Evolutionary conservation across 2,797 vertebrate species (phyloP).

Genomic region (Hippocampus kuda): DNA sequence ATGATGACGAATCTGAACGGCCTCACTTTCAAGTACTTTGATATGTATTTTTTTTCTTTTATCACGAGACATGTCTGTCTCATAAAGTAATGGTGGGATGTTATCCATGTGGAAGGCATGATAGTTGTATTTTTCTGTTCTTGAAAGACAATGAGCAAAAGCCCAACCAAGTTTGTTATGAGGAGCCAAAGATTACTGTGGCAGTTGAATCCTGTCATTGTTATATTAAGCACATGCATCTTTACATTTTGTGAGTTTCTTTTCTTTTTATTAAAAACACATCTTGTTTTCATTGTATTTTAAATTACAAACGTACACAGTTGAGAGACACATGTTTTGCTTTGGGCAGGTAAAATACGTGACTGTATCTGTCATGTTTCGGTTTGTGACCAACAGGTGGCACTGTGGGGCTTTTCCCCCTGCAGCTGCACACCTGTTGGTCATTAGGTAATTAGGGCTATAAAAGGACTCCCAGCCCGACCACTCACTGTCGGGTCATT

Average conservation of each 20-base stretch:
- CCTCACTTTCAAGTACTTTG: slow-evolving; percentile 25
- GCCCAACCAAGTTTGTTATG: neutral
- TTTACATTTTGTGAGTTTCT: neutral
- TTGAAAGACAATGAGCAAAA: neutral
- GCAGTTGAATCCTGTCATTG: neutral
- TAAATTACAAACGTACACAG: neutral
- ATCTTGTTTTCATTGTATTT: too few species aligned
- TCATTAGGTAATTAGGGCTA: too few species aligned
- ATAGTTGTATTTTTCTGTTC: slow-evolving; percentile 1
- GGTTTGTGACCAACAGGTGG: too few species aligned
- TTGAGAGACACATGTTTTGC: too few species aligned
- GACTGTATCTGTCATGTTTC: too few species aligned
- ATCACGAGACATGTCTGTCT: neutral
- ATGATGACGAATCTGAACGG: slow-evolving; percentile 40
- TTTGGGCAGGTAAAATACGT: too few species aligned
- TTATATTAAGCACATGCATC: neutral
- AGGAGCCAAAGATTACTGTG: slow-evolving; percentile 3
- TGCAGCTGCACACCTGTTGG: too few species aligned
- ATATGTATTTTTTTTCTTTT: neutral
- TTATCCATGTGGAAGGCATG: neutral
- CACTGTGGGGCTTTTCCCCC: too few species aligned
- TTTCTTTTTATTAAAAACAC: neutral
- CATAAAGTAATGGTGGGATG: neutral
- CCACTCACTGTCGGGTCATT: too few species aligned
- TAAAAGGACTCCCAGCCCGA: too few species aligned